Percentiles rank a stretch among this genome's conserved stretches.
These are phyloP conservation scores for Zenarchopterus dispar DNA, from an alignment of 2,797 vertebrate genomes.

Conservation along the genomic window DNA sequence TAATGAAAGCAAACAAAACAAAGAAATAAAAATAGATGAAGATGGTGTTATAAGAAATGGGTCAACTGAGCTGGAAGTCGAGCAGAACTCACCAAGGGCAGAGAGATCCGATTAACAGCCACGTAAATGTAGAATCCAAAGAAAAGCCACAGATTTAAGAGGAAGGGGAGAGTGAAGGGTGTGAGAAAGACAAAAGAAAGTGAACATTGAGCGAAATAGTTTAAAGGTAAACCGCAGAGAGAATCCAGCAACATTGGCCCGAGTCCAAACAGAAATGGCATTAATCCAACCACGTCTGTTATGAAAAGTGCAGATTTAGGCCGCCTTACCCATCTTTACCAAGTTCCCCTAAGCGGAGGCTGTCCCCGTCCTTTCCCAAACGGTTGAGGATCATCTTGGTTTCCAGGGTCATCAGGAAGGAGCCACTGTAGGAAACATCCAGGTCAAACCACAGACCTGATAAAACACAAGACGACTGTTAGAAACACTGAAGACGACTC, in stretches of 20 bases:
- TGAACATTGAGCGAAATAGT: conserved; percentile 23
- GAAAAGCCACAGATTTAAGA: conserved; percentile 19
- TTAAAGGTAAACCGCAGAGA: conserved; percentile 8
- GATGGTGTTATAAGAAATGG: background rate
- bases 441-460: conserved; percentile 95
- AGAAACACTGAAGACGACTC: background rate
- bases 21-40: background rate
- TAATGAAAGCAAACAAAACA: background rate
- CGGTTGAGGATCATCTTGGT: conserved; percentile 98
- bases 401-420: conserved; percentile 97
- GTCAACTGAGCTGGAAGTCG: conserved; percentile 6
- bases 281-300: conserved; percentile 5
- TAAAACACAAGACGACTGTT: background rate
- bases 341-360: conserved; percentile 85
- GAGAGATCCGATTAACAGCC: conserved; percentile 59
- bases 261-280: background rate
- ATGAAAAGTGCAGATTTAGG: background rate
- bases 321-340: conserved; percentile 91
- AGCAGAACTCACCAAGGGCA: conserved; percentile 66
- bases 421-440: conserved; percentile 94
- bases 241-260: background rate
- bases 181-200: conserved; percentile 26
- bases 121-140: conserved; percentile 57
- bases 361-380: conserved; percentile 93
- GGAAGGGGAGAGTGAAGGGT: conserved; percentile 19